A percentile compares a stretch with the other conserved stretches of the same genome.
Evolutionary conservation across 2,888 invertebrate genomes (phyloP).

Genomic region (Thumatha senex): DNA sequence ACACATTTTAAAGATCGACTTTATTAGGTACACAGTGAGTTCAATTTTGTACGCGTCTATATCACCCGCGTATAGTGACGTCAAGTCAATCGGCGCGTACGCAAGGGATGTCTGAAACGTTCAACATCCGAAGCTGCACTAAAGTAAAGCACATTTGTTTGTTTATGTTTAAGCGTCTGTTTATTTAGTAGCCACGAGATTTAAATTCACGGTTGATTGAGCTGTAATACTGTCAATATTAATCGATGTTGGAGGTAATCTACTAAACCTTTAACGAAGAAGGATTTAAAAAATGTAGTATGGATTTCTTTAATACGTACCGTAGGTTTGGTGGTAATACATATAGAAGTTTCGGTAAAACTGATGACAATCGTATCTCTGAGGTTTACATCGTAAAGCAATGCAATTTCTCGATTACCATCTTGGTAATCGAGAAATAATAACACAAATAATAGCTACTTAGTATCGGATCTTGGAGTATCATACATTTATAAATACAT

Average conservation of each 20-base stretch:
- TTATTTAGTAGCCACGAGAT: constrained; percentile 35
- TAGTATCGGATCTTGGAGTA: no score
- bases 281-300: no score
- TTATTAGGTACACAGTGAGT: constrained; percentile 19
- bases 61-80: constrained; percentile 32
- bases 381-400: no score
- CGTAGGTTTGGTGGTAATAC: no score
- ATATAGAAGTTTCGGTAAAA: no score
- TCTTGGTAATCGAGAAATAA: no score
- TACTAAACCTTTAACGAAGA: neutral
- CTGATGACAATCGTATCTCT: no score
- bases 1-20: constrained; percentile 29
- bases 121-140: constrained; percentile 48
- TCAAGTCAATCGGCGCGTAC: constrained; percentile 27
- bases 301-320: no score
- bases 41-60: constrained; percentile 10
- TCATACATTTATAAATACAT: no score
- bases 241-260: constrained; percentile 15
- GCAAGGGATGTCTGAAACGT: constrained; percentile 37
- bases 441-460: no score
- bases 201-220: constrained; percentile 37
- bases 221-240: constrained; percentile 35
- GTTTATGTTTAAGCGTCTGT: constrained; percentile 37
- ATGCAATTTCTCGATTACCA: no score
- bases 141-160: constrained; percentile 34